Evolutionary conservation across 2,113 vertebrate species (phyloP).

Genomic region (Eolophus roseicapilla): DNA sequence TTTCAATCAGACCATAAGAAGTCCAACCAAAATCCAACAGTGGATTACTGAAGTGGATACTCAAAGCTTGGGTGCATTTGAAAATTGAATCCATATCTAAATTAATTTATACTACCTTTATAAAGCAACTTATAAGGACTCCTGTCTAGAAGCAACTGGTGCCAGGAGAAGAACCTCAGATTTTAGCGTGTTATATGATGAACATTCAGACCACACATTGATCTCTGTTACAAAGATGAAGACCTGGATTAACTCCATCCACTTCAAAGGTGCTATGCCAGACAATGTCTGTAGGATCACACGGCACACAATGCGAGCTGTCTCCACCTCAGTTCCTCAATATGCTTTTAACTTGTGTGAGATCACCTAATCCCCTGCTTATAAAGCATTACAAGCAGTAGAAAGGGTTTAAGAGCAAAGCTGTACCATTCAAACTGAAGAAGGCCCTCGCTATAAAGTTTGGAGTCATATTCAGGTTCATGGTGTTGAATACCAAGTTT

Average conservation of each 20-base stretch:
- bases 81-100: neutral
- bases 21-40: neutral
- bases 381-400: neutral
- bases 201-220: neutral
- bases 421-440: neutral
- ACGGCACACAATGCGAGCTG: neutral
- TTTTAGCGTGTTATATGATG: fast-evolving
- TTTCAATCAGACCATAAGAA: neutral
- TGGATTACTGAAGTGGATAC: neutral
- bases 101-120: neutral
- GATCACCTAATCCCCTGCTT: neutral
- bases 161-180: neutral
- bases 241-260: neutral
- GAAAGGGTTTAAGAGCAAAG: neutral
- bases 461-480: neutral
- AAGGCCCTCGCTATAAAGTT: neutral
- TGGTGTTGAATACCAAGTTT: neutral
- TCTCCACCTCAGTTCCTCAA: neutral
- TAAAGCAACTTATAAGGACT: neutral
- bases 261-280: neutral
- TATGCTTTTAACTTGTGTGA: neutral
- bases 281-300: neutral
- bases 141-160: neutral
- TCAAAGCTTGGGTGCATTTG: neutral
- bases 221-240: neutral